Percentiles rank a stretch among this genome's conserved stretches.
Evolutionary conservation across 2,113 vertebrate species (phyloP).

Genomic region (Amphilophus citrinellus): DNA sequence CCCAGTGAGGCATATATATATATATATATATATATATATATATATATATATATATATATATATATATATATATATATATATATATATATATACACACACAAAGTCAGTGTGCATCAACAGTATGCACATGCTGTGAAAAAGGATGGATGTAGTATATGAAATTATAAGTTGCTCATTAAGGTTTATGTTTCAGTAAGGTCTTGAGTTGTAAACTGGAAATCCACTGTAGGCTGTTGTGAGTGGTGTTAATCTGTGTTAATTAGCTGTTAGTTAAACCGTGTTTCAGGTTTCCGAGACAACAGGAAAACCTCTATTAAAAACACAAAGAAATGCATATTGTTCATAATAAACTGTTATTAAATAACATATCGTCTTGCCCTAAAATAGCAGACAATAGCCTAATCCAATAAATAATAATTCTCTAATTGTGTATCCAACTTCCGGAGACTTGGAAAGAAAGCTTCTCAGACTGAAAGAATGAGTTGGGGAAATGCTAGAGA

Average conservation of each 20-base stretch:
- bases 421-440: not conserved
- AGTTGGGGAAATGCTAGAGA: slow-evolving; percentile 41
- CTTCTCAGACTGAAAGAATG: slow-evolving; percentile 5
- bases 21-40: not conserved
- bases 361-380: too few relatives aligned
- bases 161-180: slow-evolving; percentile 1
- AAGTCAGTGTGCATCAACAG: not conserved
- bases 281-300: not conserved
- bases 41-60: too few relatives aligned
- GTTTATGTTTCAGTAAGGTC: not conserved
- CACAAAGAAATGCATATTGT: not conserved
- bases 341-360: not conserved
- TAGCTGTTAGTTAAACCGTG: not conserved
- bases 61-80: too few relatives aligned
- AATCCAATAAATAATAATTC: not conserved
- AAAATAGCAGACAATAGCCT: not conserved
- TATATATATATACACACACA: too few relatives aligned
- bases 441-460: slow-evolving; percentile 3
- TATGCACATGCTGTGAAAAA: not conserved
- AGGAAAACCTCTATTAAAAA: not conserved
- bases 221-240: not conserved
- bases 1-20: slow-evolving; percentile 9
- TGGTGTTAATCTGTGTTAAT: not conserved
- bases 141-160: not conserved
- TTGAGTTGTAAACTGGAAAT: not conserved